Evolutionary conservation across 2,113 vertebrate species (phyloP).

Genomic region (Brachyhypopomus gauderio): DNA sequence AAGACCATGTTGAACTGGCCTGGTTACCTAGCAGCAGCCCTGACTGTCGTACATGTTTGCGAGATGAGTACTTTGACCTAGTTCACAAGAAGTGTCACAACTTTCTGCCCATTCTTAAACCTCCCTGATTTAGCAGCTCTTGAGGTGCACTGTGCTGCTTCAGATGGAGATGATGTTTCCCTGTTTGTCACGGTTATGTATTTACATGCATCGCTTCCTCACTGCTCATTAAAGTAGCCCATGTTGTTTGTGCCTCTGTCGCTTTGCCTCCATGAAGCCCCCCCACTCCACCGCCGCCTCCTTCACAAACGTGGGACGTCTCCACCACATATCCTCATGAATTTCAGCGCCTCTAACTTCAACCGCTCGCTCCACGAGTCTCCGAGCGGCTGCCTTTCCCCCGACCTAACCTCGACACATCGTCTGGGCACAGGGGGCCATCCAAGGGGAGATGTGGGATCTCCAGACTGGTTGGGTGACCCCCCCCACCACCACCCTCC

Average conservation of each 20-base stretch:
- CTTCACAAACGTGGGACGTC: too few species aligned
- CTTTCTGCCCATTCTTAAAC: conserved; percentile 7
- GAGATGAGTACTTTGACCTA: background rate
- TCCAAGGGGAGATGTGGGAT: conserved; percentile 24
- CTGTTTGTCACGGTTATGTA: background rate
- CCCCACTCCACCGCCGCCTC: too few species aligned
- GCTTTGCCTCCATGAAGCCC: too few species aligned
- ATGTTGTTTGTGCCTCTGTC: too few species aligned
- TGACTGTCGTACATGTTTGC: background rate
- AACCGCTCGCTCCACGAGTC: background rate
- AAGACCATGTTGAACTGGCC: background rate
- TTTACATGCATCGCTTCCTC: too few species aligned
- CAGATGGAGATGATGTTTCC: background rate
- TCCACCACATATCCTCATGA: too few species aligned
- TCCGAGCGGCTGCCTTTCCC: background rate
- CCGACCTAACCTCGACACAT: background rate
- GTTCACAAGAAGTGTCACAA: background rate
- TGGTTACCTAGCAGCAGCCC: background rate
- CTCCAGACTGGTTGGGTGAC: background rate
- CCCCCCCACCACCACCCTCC: too few species aligned
- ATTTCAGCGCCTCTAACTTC: too few species aligned
- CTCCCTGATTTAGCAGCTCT: conserved; percentile 3
- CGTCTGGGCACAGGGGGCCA: conserved; percentile 22
- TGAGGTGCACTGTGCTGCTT: background rate
- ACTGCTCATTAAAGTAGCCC: too few species aligned